A percentile compares a stretch with the other conserved stretches of the same genome.
Evolutionary conservation across 1,140 invertebrate genomes (phyloP).

Genomic region (Popillia japonica): DNA sequence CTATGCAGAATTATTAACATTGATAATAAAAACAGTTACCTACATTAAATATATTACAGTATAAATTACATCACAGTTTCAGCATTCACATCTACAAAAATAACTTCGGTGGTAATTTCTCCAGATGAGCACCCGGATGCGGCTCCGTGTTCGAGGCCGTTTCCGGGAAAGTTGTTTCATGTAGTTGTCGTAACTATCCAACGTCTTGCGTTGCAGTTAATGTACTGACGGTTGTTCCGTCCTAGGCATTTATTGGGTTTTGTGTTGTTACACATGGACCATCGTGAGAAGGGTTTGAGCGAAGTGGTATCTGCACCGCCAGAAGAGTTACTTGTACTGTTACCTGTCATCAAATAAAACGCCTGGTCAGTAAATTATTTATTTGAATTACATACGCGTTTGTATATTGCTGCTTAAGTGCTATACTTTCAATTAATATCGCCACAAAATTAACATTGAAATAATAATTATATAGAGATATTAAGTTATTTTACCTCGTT

Average conservation of each 20-base stretch:
- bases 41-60: not conserved
- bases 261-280: conserved; percentile 53
- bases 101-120: conserved; percentile 40
- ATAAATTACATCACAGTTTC: conserved; percentile 43
- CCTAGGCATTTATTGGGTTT: conserved; percentile 40
- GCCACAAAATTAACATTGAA: too few species aligned
- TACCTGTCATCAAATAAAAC: conserved; percentile 48
- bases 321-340: conserved; percentile 58
- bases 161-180: conserved; percentile 47
- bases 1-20: not conserved
- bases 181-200: conserved; percentile 57
- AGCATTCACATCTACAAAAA: conserved; percentile 38
- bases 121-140: conserved; percentile 39
- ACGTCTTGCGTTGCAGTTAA: conserved; percentile 49
- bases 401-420: too few species aligned
- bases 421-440: too few species aligned
- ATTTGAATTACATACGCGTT: too few species aligned
- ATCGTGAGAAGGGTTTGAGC: conserved; percentile 52
- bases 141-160: conserved; percentile 9
- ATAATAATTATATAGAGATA: too few species aligned
- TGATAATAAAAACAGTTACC: not conserved
- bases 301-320: conserved; percentile 56
- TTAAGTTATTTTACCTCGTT: too few species aligned
- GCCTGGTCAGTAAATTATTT: too few species aligned
- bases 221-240: conserved; percentile 44